Evolutionary conservation across 92 coral and sea anemone species (phyloP).

Genomic region (Epizoanthus stellaris): DNA sequence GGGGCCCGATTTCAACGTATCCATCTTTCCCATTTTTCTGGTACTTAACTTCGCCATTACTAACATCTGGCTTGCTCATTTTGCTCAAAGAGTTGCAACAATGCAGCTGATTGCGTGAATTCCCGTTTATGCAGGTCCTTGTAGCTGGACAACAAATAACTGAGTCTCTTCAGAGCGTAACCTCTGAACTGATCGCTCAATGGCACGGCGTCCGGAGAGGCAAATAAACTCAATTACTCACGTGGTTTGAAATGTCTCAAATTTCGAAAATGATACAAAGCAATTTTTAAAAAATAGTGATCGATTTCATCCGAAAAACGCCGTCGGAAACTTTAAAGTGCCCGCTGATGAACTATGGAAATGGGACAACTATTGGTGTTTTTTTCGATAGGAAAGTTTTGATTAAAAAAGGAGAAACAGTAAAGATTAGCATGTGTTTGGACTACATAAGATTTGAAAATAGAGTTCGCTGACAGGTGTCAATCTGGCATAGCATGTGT

Average conservation of each 20-base stretch:
- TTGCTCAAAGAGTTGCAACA: neutral
- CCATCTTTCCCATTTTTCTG: constrained; percentile 16
- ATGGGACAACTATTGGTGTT: too few species aligned
- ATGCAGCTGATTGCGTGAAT: neutral
- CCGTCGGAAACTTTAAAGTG: neutral
- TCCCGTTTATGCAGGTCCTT: neutral
- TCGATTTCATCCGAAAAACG: neutral
- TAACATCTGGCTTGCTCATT: constrained; percentile 19
- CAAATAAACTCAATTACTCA: constrained; percentile 23
- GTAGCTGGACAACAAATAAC: neutral
- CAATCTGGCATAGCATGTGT: too few species aligned
- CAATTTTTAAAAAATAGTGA: neutral
- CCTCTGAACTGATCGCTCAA: constrained; percentile 13
- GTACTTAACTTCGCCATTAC: constrained; percentile 26
- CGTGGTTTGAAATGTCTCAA: constrained; percentile 29
- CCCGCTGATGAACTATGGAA: too few species aligned
- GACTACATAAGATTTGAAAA: too few species aligned
- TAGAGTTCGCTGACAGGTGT: too few species aligned
- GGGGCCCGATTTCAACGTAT: constrained; percentile 34
- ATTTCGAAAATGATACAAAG: neutral
- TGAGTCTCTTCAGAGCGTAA: neutral
- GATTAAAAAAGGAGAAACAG: too few species aligned
- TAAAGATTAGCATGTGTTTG: too few species aligned
- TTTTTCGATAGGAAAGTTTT: too few species aligned
- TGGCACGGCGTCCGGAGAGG: constrained; percentile 7